Conservation (phyloP, 2,797 vertebrate species). For the Distichodus sexfasciatus region DNA sequence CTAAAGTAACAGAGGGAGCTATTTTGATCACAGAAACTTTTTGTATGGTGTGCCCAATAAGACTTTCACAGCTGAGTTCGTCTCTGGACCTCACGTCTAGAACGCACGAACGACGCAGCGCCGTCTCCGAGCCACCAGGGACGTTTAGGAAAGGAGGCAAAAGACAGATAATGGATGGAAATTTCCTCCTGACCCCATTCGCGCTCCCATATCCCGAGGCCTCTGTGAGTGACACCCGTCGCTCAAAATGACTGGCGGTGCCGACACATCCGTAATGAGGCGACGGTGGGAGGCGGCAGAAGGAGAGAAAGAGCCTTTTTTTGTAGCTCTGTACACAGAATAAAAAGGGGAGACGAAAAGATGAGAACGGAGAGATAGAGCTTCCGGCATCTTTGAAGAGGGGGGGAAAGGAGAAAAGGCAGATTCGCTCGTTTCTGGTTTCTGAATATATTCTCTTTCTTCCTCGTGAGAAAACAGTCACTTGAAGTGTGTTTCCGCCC, state of each 20-base stretch:
- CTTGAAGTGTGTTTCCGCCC: slow-evolving; percentile 5
- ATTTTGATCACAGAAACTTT: slow-evolving; percentile 24
- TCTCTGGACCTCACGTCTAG: slow-evolving; percentile 9
- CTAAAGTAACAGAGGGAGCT: not conserved
- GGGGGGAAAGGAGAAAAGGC: slow-evolving; percentile 32
- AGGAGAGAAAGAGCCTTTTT: slow-evolving; percentile 31
- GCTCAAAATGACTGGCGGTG: slow-evolving; percentile 58
- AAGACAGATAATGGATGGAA: slow-evolving; percentile 45
- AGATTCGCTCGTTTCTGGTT: slow-evolving; percentile 34
- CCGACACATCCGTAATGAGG: slow-evolving; percentile 53
- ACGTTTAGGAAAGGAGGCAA: slow-evolving; percentile 23
- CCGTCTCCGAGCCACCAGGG: not conserved
- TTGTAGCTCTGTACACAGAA: slow-evolving; percentile 21
- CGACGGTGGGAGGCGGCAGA: slow-evolving; percentile 19
- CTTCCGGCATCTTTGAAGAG: slow-evolving; percentile 31
- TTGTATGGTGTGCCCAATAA: not conserved
- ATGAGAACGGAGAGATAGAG: slow-evolving; percentile 47
- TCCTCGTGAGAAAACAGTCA: slow-evolving; percentile 12
- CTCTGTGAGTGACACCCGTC: slow-evolving; percentile 69
- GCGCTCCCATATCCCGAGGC: slow-evolving; percentile 13
- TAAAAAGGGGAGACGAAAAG: slow-evolving; percentile 36
- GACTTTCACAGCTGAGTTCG: slow-evolving; percentile 7
- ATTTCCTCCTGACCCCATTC: slow-evolving; percentile 35
- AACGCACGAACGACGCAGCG: slow-evolving; percentile 31
- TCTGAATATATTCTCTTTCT: slow-evolving; percentile 23